Base-by-base conservation (phyloP, 2,888 invertebrate species). In the Clanis bilineata region DNA sequence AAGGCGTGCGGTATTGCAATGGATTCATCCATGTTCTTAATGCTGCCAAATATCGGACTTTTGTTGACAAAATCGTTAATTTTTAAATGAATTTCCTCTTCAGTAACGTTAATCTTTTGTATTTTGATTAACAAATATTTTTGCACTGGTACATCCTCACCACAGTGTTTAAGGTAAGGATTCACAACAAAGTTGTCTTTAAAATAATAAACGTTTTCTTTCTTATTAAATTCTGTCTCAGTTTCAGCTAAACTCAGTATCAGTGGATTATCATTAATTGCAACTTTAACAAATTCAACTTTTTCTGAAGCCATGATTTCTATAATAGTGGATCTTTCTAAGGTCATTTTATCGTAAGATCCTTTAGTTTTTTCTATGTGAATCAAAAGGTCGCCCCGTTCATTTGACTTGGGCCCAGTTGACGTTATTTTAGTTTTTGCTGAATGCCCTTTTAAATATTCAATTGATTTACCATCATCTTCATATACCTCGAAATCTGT, bases 401-500 rank as follows among this genome's bases (percentile, higher is more conserved):
- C 64, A 62, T 86, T 81, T 1, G 80, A 73, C 39, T 65, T 59
- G 2, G 86, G 83, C 0, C 82, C 83, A 15, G 60, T 62, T 25
- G 81, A 77, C 41, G 61, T 70, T 18, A 90, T 71, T 58, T 78
- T 74, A 4, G 90, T 90, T 59, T 69, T 74, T 28, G 88, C 86
- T 62, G 70, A 80, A 36, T 75, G 62, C 0, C 76, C 76, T 60
- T 80, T 62, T 59, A 82, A 71, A 70, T 90, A 90, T 60, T 82
- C 80, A 4, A 79, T 66, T 45, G 85, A 77, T 64, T 81, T 76
- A 1, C 90, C 91, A 61, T 92, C 91, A 64, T 92, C 91, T 80
- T 92, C 91, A 66, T 90, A 91, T 59, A 88, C 72, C 58, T 74
- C 69, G 60, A 87, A 86, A 21, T 64, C 70, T 3, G 82, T 70